Evolutionary conservation across 2,113 vertebrate species (phyloP).

Genomic region (Actinemys pallida): DNA sequence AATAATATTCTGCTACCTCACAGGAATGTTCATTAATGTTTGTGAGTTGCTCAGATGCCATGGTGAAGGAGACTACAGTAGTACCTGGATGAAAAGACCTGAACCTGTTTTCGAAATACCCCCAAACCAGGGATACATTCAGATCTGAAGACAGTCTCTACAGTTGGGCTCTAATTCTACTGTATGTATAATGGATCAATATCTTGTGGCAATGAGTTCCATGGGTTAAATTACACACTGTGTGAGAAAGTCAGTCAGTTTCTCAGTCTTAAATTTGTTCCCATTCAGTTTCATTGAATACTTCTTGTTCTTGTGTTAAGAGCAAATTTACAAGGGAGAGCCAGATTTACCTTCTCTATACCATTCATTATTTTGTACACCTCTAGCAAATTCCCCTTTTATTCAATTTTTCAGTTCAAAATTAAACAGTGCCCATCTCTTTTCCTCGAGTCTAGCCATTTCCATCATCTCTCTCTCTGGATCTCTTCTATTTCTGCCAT

Average conservation of each 20-base stretch:
- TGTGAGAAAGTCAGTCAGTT: background rate
- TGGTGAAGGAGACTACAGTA: background rate
- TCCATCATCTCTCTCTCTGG: background rate
- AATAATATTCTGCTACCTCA: background rate
- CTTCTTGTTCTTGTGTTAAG: background rate
- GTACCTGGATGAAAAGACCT: background rate
- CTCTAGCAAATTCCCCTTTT: background rate
- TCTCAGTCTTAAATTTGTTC: background rate
- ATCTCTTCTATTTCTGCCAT: background rate
- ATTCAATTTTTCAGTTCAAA: rapidly evolving
- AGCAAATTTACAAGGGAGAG: background rate
- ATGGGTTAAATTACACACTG: background rate
- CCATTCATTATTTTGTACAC: background rate
- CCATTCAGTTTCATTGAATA: background rate
- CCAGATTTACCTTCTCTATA: background rate
- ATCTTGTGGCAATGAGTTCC: background rate
- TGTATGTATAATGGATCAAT: background rate
- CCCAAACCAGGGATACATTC: background rate
- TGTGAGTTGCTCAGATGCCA: background rate
- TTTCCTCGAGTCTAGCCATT: background rate
- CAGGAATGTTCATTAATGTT: background rate
- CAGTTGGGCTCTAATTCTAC: background rate
- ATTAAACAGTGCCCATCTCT: background rate
- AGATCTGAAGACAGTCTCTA: background rate
- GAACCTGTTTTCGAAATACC: background rate